These are phyloP conservation scores for Andricus curvator DNA, from an alignment of 2,888 invertebrate species.

Conservation along the genomic window DNA sequence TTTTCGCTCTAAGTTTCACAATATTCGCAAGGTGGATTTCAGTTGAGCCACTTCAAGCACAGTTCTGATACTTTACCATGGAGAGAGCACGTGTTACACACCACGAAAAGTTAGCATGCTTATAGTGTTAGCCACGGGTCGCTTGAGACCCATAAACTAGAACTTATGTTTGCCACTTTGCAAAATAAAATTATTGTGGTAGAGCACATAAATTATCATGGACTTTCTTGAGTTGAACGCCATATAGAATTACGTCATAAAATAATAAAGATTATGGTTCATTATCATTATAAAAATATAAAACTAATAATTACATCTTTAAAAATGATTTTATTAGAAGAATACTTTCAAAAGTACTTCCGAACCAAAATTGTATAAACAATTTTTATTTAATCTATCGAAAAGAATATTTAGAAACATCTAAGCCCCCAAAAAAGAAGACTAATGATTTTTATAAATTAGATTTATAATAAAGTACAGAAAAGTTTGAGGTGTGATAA, in stretches of 20 bases:
- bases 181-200: constrained; percentile 8
- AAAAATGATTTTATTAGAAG: neutral
- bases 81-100: constrained; percentile 12
- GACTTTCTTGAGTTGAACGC: neutral
- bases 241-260: neutral
- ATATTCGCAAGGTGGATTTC: neutral
- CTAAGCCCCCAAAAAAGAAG: too few relatives aligned
- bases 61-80: neutral
- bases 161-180: constrained; percentile 15
- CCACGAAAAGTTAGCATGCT: constrained; percentile 28
- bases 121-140: constrained; percentile 10
- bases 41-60: neutral
- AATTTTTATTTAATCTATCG: too few relatives aligned
- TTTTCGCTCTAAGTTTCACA: neutral
- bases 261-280: neutral
- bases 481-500: too few relatives aligned
- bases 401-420: too few relatives aligned
- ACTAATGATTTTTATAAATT: too few relatives aligned
- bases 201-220: neutral
- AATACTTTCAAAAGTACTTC: too few relatives aligned
- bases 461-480: too few relatives aligned
- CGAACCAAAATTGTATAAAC: too few relatives aligned
- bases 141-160: constrained; percentile 35
- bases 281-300: too few relatives aligned
- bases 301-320: too few relatives aligned